Evolutionary conservation across 2,888 invertebrate species (phyloP).

Genomic region (Megastigmus dorsalis): DNA sequence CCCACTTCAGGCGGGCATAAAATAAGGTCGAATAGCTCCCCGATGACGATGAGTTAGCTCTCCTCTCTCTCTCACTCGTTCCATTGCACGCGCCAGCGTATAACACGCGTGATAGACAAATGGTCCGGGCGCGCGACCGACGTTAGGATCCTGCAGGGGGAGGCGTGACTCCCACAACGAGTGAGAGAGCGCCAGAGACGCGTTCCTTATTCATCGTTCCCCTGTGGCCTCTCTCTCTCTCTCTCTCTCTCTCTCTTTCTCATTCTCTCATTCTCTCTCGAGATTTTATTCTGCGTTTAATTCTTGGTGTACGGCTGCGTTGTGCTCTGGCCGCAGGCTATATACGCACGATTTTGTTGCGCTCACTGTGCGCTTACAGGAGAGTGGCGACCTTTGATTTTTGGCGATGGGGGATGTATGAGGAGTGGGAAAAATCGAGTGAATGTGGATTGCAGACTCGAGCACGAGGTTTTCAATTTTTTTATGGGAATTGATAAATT

Average conservation of each 20-base stretch:
- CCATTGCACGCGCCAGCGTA: conserved; percentile 4
- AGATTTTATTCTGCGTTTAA: neutral
- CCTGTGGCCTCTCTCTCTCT: conserved; percentile 30
- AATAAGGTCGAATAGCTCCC: conserved; percentile 67
- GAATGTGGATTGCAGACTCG: no score
- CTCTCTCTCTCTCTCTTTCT: neutral
- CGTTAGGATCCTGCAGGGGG: neutral
- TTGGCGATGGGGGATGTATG: no score
- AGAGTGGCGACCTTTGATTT: no score
- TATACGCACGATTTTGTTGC: neutral
- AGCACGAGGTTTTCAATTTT: no score
- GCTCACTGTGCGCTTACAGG: no score
- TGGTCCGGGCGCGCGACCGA: conserved; percentile 20
- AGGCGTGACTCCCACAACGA: conserved; percentile 41
- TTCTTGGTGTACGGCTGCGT: neutral
- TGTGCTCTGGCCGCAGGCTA: neutral
- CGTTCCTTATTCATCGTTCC: conserved; percentile 50
- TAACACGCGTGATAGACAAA: conserved; percentile 17
- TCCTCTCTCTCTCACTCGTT: no score
- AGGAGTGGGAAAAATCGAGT: no score
- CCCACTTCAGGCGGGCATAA: conserved; percentile 61
- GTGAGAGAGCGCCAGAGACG: neutral
- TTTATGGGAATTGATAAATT: no score
- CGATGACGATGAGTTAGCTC: conserved; percentile 61
- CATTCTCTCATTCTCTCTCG: neutral